These are phyloP conservation scores for Glaucidium brasilianum DNA, from an alignment of 2,113 vertebrate genomes.

Conservation along the genomic window DNA sequence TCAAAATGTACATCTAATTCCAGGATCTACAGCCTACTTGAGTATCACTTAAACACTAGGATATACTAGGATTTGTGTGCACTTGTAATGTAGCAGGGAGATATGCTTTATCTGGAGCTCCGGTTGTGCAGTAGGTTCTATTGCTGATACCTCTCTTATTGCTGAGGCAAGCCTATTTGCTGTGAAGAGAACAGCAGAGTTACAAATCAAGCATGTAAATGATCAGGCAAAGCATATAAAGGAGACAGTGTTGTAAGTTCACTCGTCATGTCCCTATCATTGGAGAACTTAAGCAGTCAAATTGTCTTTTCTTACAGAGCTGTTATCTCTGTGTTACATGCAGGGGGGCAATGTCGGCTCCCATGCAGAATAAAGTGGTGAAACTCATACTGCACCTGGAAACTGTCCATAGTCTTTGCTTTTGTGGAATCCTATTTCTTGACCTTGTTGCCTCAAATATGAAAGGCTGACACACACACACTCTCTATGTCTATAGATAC, in stretches of 20 bases:
- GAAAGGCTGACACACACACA: neutral
- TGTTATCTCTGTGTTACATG: neutral
- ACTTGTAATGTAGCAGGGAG: neutral
- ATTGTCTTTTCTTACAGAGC: neutral
- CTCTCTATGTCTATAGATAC: neutral
- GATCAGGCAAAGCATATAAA: neutral
- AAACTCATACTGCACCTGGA: neutral
- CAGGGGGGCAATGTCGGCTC: neutral
- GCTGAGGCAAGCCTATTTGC: neutral
- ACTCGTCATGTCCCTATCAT: neutral
- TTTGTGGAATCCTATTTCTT: neutral
- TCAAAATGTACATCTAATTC: neutral
- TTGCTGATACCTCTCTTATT: neutral
- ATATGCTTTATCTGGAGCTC: neutral
- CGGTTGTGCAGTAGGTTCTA: neutral
- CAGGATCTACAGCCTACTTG: neutral
- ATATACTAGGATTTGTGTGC: neutral
- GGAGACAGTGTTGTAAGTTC: neutral
- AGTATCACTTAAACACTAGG: neutral
- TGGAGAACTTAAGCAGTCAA: neutral
- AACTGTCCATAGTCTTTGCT: neutral
- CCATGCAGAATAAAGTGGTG: neutral
- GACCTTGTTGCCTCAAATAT: neutral
- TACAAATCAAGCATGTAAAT: neutral
- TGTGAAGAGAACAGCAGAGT: neutral